phyloP scores from a whole-genome alignment of 2,888 invertebrate genomes.

The Leptogaster cylindrica region DNA sequence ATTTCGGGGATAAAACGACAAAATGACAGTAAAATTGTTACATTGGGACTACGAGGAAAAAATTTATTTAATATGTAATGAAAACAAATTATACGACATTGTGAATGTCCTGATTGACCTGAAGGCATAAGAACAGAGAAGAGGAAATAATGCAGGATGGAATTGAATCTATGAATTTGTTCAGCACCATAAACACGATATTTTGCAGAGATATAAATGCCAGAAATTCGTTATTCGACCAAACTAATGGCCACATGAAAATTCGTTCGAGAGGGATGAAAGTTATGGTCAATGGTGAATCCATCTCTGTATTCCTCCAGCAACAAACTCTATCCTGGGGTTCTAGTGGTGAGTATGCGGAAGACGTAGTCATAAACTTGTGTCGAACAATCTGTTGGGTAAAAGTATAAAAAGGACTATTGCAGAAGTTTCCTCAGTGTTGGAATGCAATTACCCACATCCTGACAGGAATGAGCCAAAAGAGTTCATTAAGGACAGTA shows the following conservation, averaged over 20 bases:
- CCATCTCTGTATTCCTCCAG: too few species aligned
- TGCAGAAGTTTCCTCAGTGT: background rate
- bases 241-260: background rate
- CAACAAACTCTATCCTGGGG: too few species aligned
- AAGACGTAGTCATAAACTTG: background rate
- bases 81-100: background rate
- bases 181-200: background rate
- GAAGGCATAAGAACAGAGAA: too few species aligned
- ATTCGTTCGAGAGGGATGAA: background rate
- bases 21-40: too few species aligned
- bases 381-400: background rate
- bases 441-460: constrained; percentile 3
- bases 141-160: background rate
- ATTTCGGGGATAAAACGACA: background rate
- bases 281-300: too few species aligned
- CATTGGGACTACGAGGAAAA: too few species aligned
- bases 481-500: background rate
- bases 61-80: too few species aligned
- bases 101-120: too few species aligned
- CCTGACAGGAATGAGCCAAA: background rate
- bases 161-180: background rate
- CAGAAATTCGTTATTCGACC: background rate
- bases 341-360: background rate
- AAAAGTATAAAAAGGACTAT: background rate
- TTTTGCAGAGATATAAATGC: background rate